Base-by-base conservation (phyloP, 1,140 invertebrate genomes). In the Lerema accius region DNA sequence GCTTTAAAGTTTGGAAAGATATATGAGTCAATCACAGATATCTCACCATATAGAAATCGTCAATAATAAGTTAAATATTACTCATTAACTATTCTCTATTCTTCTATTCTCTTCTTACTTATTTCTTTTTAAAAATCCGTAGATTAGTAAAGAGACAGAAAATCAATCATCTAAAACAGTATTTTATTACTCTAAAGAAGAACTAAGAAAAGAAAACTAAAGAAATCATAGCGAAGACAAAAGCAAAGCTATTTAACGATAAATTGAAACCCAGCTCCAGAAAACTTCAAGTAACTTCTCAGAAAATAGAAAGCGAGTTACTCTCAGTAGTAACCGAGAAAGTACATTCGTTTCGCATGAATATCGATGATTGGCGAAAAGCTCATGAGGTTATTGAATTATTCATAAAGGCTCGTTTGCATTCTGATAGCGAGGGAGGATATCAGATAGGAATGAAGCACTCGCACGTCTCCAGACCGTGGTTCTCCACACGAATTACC, bases 301-400 rank as follows among this genome's bases (percentile, higher is more conserved):
- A 23, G 5, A 43, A 43, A 43, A 43, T 9, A 2, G 0, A 43
- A 43, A 43, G 3, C 15, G 7, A 7, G 40, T 43, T 17, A 17
- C 40, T 43, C n/a, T n/a, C n/a, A n/a, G n/a, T n/a, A n/a, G 17
- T 23, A 23, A 50, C 39, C 28, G 39, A 28, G 42, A 45, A 51
- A 62, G 26, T 51, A 62, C 50, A 45, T 42, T 62, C 39, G 42
- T 51, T 62, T 35, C 19, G 14, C 43, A 62, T 40, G 46, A 53
- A 45, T 45, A 62, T 62, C 48, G 13, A 62, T 51, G 48, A 28
- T 43, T 58, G 40, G 43, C 9, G 17, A 45, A 28, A 58, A 58
- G 40, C 17, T 45, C 43, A 45, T 45, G 55, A 58, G 40, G 26
- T 58, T 45, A 58, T 58, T 58, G 55, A 58, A 58, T 58, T 58